These are phyloP conservation scores for Trachelipus rathkii DNA, from an alignment of 1,140 invertebrate species.

Conservation along the genomic window DNA sequence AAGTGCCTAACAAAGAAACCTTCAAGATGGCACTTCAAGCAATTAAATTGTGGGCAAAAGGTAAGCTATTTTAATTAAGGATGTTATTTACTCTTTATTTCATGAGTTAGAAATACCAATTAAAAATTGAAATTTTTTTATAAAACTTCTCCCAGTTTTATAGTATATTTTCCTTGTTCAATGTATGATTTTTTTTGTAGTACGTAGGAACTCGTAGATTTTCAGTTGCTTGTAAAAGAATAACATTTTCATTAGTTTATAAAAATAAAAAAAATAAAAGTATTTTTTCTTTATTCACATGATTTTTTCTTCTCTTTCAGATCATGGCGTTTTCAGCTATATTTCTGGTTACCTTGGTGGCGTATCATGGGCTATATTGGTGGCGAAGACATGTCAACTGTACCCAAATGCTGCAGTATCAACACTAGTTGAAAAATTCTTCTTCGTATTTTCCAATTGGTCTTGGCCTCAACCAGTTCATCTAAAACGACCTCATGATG, in stretches of 20 bases:
- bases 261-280: too few relatives aligned
- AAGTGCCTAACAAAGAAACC: slow-evolving; percentile 92
- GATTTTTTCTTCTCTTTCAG: slow-evolving; percentile 51
- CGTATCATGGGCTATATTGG: slow-evolving; percentile 99
- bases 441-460: slow-evolving; percentile 94
- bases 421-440: slow-evolving; percentile 95
- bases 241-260: too few relatives aligned
- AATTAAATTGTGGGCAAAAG: slow-evolving; percentile 98
- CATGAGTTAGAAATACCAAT: too few relatives aligned
- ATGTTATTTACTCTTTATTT: too few relatives aligned
- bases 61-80: slow-evolving; percentile 57
- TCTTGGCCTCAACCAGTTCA: slow-evolving; percentile 97
- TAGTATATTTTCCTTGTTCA: too few relatives aligned
- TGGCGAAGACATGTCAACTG: slow-evolving; percentile 94
- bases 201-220: too few relatives aligned
- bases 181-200: too few relatives aligned
- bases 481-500: slow-evolving; percentile 82
- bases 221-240: too few relatives aligned
- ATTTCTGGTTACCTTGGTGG: slow-evolving; percentile 95
- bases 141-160: too few relatives aligned
- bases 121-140: too few relatives aligned
- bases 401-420: slow-evolving; percentile 95
- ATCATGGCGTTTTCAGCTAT: slow-evolving; percentile 96
- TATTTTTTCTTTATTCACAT: too few relatives aligned
- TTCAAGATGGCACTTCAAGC: slow-evolving; percentile 88